Conservation (phyloP, 1,140 invertebrate species). For the Linepithema humile region DNA sequence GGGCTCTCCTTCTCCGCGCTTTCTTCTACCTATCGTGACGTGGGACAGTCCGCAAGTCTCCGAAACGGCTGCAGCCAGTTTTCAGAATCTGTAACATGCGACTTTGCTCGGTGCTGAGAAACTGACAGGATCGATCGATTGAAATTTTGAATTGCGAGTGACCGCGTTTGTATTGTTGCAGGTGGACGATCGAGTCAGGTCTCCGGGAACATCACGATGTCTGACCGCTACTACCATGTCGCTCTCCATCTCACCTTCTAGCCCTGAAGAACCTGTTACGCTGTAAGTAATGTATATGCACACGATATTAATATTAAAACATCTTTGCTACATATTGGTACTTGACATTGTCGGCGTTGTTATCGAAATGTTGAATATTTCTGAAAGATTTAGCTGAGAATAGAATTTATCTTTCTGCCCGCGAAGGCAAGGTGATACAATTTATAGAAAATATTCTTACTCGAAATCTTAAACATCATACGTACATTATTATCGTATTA, state of each 20-base stretch:
- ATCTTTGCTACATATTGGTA: neutral
- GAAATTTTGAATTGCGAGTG: neutral
- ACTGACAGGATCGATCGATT: neutral
- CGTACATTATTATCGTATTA: neutral
- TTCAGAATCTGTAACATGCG: neutral
- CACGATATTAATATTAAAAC: neutral
- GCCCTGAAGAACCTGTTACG: constrained; percentile 82
- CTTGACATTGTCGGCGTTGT: neutral
- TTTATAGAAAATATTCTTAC: neutral
- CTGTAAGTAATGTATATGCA: constrained; percentile 76
- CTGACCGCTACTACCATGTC: constrained; percentile 71
- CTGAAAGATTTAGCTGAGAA: neutral
- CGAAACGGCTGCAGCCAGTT: neutral
- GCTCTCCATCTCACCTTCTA: constrained; percentile 79
- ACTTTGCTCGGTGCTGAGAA: neutral
- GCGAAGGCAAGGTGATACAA: neutral
- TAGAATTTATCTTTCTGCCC: neutral
- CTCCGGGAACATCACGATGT: constrained; percentile 81
- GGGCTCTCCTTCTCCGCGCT: constrained; percentile 18
- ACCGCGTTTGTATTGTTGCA: constrained; percentile 65
- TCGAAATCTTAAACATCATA: neutral
- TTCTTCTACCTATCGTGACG: neutral
- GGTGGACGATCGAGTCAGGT: constrained; percentile 83
- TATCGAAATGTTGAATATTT: neutral
- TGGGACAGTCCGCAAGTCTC: neutral